Conservation (phyloP, 2,888 invertebrate genomes). For the Lagria hirta region DNA sequence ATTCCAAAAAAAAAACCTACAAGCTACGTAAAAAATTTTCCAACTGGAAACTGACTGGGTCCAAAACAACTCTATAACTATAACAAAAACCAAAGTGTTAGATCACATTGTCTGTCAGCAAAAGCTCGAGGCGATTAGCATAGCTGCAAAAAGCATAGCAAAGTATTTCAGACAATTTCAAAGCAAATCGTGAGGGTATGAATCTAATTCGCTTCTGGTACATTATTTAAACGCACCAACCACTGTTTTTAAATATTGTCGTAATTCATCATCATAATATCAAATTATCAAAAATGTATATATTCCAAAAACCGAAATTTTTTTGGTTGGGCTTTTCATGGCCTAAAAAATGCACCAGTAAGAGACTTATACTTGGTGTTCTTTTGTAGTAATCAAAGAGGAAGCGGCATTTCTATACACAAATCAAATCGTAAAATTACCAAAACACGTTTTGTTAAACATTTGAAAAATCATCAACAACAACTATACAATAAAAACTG, state of each 20-base stretch:
- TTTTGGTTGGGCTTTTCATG: conserved; percentile 6
- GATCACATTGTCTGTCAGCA: conserved; percentile 47
- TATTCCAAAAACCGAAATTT: conserved; percentile 21
- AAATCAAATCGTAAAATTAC: conserved; percentile 31
- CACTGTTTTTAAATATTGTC: conserved; percentile 18
- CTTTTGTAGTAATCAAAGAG: conserved; percentile 11
- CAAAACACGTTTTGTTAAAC: conserved; percentile 30
- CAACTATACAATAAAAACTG: conserved; percentile 41
- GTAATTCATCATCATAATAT: conserved; percentile 5
- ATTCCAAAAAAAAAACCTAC: conserved; percentile 20
- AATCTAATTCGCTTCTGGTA: conserved; percentile 23
- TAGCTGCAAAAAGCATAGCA: conserved; percentile 45
- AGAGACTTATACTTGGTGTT: conserved; percentile 23
- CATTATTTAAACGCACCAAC: conserved; percentile 17
- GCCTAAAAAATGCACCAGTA: conserved; percentile 19
- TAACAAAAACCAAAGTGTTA: conserved; percentile 46
- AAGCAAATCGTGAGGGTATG: conserved; percentile 19
- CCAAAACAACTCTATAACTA: conserved; percentile 36
- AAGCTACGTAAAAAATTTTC: conserved; percentile 31
- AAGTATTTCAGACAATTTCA: conserved; percentile 25
- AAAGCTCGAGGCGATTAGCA: conserved; percentile 46
- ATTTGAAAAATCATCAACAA: conserved; percentile 43
- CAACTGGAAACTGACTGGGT: conserved; percentile 48
- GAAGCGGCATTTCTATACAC: conserved; percentile 34
- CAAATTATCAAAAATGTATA: conserved; percentile 12